Conservation (phyloP, 2,113 vertebrate species). For the Serilophus lunatus region DNA sequence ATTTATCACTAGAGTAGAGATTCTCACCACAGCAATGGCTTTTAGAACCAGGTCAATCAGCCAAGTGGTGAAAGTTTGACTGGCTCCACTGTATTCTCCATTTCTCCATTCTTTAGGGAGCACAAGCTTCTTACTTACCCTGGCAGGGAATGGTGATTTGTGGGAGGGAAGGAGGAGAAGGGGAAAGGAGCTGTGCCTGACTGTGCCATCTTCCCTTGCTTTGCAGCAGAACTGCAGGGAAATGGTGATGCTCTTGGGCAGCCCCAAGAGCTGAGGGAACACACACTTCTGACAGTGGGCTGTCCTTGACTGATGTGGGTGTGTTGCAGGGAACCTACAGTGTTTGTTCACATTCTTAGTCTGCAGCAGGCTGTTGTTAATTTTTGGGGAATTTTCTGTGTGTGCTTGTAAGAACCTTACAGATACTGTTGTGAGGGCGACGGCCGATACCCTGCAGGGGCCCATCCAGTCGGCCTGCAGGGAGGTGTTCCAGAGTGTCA, state of each 20-base stretch:
- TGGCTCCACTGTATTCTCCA: neutral
- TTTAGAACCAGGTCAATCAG: neutral
- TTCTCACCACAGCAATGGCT: neutral
- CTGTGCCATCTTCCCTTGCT: neutral
- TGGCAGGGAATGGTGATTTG: neutral
- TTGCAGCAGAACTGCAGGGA: neutral
- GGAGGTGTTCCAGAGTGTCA: conserved; percentile 90
- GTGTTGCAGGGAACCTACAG: neutral
- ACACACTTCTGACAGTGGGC: neutral
- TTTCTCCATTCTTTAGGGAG: neutral
- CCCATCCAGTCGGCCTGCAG: conserved; percentile 92
- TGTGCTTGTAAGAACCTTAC: conserved; percentile 81
- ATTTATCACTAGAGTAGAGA: neutral
- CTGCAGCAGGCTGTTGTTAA: neutral
- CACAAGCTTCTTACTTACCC: neutral
- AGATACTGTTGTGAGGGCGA: conserved; percentile 88
- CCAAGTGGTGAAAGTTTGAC: neutral
- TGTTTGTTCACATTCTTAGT: neutral
- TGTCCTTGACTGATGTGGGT: neutral
- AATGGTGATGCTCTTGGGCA: neutral
- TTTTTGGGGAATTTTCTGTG: neutral
- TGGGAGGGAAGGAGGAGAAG: neutral
- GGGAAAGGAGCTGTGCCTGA: neutral
- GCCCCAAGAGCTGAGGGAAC: neutral
- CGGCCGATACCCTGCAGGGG: conserved; percentile 90